Evolutionary conservation across 2,113 vertebrate species (phyloP), one percentile per base, ranked within the genome.

Genomic region (Rhabdornis inornatus): DNA sequence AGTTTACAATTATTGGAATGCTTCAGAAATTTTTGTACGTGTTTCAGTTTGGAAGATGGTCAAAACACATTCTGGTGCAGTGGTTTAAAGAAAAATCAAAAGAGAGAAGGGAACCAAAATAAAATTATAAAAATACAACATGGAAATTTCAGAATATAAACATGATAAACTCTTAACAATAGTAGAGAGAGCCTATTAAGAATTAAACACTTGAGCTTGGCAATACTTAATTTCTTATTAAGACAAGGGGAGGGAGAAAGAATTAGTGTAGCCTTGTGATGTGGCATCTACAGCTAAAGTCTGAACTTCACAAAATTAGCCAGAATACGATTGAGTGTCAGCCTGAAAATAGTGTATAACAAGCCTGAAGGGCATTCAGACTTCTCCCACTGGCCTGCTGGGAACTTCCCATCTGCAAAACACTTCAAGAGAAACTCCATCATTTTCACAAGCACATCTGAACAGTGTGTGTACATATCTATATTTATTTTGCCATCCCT

Each of bases 1-100:
- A 92, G 87, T 96, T 97, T 96, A 94, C 96, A 96, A 83, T 96
- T 97, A 94, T 92, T 96, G 96, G 96, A 97, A 97, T 96, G 96
- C 95, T 92, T 87, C 90, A 92, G 94, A 97, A 94, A 96, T 97
- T 96, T 97, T 96, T 97, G 96, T 96, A 89, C 11, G 74, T 96
- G 92, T 96, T 97, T 96, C 96, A 97, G 94, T 94, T 97, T 97
- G 96, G 96, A 97, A 94, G 57, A 55, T 79, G 94, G 88, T 97
- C 96, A 97, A 97, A 94, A 96, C 81, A 84, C 96, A 96, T 96
- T 96, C 96, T 96, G 91, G 81, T 95, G 95, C 91, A 95, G 92
- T 91, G 95, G 96, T 92, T 97, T 94, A 89, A 96, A 93, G 92
- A 79, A 94, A 95, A 95, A 85, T 91, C 78, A 79, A 93, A 88